Evolutionary conservation across 2,888 invertebrate genomes (phyloP).

Genomic region (Cyaniris semiargus): DNA sequence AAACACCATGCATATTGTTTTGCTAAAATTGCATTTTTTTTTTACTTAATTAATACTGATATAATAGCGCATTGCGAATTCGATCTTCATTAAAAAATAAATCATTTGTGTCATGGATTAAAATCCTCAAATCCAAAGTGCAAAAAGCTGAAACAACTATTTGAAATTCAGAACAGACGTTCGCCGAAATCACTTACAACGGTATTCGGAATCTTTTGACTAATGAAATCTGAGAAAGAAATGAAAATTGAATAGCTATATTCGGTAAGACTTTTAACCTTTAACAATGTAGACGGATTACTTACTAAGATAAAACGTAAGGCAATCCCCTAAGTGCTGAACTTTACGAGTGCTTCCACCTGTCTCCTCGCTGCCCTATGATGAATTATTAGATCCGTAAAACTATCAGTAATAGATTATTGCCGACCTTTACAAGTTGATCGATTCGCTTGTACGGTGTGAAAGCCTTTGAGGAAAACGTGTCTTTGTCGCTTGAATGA

Average conservation of each 20-base stretch:
- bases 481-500: background rate
- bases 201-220: background rate
- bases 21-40: no score
- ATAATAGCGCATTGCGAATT: no score
- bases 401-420: constrained; percentile 3
- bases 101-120: no score
- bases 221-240: background rate
- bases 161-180: background rate
- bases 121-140: background rate
- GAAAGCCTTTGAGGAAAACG: constrained; percentile 5
- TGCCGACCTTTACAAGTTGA: background rate
- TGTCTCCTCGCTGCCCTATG: constrained; percentile 31
- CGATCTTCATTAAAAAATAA: no score
- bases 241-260: background rate
- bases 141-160: background rate
- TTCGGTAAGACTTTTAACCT: background rate
- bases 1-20: no score
- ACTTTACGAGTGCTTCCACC: constrained; percentile 33
- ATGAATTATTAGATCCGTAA: constrained; percentile 30
- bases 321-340: constrained; percentile 31
- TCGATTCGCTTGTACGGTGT: background rate
- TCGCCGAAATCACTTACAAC: background rate
- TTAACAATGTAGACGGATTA: constrained; percentile 1
- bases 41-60: no score
- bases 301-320: constrained; percentile 25